Evolutionary conservation across 2,888 invertebrate genomes (phyloP), one percentile per base, ranked within the genome.

Genomic region (Leptinotarsa tumamoca): DNA sequence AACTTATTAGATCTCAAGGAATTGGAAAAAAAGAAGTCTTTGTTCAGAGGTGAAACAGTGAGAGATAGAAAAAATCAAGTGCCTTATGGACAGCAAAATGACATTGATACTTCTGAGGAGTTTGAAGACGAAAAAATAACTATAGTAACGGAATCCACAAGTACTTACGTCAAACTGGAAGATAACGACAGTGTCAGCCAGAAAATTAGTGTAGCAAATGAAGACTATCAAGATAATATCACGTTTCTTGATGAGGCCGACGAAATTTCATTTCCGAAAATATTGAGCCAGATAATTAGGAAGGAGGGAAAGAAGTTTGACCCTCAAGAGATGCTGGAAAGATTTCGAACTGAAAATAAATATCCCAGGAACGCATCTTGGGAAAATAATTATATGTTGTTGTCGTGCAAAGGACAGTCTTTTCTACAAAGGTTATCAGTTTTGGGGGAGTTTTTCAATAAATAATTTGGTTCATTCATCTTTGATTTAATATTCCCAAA

Each of bases 351-450:
- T 23, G 91, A 90, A 75, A 92, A 93, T 80, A 91, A 92, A 72
- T 90, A 90, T 85, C 91, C 92, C 73, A 90, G 90, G 10, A 92
- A 93, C 84, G 88, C 90, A 78, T 91, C 92, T 0, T 92, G 92
- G 86, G 89, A 89, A 17, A 86, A 90, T 61, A 92, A 92, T 84
- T 95, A 93, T 87, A 92, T 94, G 77, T 85, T 94, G 17, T 89
- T 97, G 73, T 91, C 93, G 67, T 97, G 97, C 83, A 93, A 93
- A 70, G 94, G 95, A 2, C 96, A 95, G 74, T 93, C 95, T 18
- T 96, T 95, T 87, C 88, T 95, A 77, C 94, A 94, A 87, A 91
- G 94, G 84, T 91, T 96, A 86, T 94, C 95, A 18, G 90, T 95
- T 79, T 92, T 94, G 77, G 96, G 96, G 0, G 95, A 96, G 90